Percentiles rank a stretch among this genome's conserved stretches.
These are phyloP conservation scores for Sandelia bainsii DNA, from an alignment of 2,797 vertebrate species.

Conservation along the genomic window DNA sequence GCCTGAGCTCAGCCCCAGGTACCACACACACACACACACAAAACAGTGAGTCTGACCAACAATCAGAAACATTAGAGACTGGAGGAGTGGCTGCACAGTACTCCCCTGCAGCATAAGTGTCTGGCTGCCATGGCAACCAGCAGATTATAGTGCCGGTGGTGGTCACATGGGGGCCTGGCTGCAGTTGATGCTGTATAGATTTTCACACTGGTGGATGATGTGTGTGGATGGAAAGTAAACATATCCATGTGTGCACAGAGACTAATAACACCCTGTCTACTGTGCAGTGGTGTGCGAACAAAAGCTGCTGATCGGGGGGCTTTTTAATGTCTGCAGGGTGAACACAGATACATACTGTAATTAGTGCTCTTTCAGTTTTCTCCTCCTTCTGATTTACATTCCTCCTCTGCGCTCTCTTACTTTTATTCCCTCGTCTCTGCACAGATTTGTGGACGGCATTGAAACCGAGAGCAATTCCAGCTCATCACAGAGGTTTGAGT, in stretches of 20 bases:
- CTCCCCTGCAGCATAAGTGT: conserved; percentile 57
- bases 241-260: conserved; percentile 16
- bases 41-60: no score
- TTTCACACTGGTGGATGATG: conserved; percentile 21
- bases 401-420: not conserved
- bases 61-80: not conserved
- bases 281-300: conserved; percentile 10
- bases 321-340: not conserved
- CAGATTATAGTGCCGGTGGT: conserved; percentile 39
- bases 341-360: not conserved
- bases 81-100: conserved; percentile 15
- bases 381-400: conserved; percentile 6
- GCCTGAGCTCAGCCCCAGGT: conserved; percentile 88
- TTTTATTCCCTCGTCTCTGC: conserved; percentile 25
- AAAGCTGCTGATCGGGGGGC: not conserved
- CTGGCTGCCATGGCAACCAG: conserved; percentile 81
- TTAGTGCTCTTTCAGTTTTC: not conserved
- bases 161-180: conserved; percentile 12
- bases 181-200: conserved; percentile 10
- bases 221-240: conserved; percentile 7
- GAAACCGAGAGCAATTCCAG: conserved; percentile 82
- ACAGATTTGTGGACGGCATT: conserved; percentile 88
- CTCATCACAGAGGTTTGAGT: conserved; percentile 86
- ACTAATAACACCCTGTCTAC: not conserved
- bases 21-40: conserved; percentile 32